Evolutionary conservation across 2,888 invertebrate species (phyloP), one percentile per base, ranked within the genome.

Genomic region (Mythimna lalbum): DNA sequence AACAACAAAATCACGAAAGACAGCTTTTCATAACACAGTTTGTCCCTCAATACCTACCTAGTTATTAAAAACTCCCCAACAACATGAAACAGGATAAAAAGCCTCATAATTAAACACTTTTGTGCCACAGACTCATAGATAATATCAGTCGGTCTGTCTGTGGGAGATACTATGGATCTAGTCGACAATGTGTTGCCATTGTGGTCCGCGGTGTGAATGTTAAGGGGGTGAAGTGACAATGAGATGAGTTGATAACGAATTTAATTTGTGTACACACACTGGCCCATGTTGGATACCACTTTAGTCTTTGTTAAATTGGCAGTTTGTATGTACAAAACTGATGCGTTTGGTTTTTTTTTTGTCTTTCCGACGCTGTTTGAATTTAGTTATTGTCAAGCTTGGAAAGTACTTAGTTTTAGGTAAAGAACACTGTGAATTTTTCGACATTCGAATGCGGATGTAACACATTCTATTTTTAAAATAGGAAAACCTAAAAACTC

Each of bases 91-190:
- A 85, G 85, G 84, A 88, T 88, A 86, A 85, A 81, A 88, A 78
- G 63, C 68, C 55, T 75, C 63, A 69, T 89, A 90, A 91, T 90
- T 90, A 89, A 90, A 90, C 79, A 85, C 74, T 53, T 81, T 82
- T 82, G 82, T 78, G 73, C 85, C 23, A 83, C 59, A 60, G 56
- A 89, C 88, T 86, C 63, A 83, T 55, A 63, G 66, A 90, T 90
- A 89, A 86, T 82, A 66, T 81, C 85, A 78, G 87, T 84, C 84
- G 69, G 91, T 86, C 86, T 88, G 88, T 83, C 73, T 76, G 82
- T 80, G 49, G 47, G 23, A 75, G 84, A 84, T 81, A 84, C 66
- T 64, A n/a, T 60, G 65, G 43, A 77, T 74, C 36, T 64, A 61
- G n/a, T 53, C 10, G 33, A 83, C 64, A 83, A 61, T 80, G 67